Evolutionary conservation across 2,888 invertebrate genomes (phyloP), one percentile per base, ranked within the genome.

Genomic region (Autographa pulchrina): DNA sequence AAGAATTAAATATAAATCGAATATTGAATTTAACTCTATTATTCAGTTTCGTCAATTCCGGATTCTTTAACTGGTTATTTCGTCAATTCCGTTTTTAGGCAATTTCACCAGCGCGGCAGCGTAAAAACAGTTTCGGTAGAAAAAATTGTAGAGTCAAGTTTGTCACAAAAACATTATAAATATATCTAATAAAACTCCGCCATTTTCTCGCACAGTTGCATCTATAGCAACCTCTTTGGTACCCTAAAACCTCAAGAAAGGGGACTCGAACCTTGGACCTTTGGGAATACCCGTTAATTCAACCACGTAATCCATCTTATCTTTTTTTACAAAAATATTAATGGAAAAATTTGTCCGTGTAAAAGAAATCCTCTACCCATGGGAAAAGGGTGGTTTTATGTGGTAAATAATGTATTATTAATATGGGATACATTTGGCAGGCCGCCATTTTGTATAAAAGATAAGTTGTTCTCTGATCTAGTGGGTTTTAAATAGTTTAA

Each of bases 301-400:
- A 88, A 93, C 89, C 88, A 90, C 89, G 91, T 94, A 96, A 96
- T 96, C 95, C 95, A 94, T 96, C 95, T 95, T 96, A 95, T 91
- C 89, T 87, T 91, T 25, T 92, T 92, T 88, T 78, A 80, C 84
- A 90, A 87, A 90, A 90, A 82, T 87, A 88, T 91, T 93, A 95
- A 95, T 94, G 94, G 94, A 93, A 94, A 93, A 90, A 91, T 92
- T 91, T 91, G 91, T 88, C 86, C 80, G 88, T 70, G 79, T 77
- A 86, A 91, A 93, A 93, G 92, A 92, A 94, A 92, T 90, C 89
- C 81, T 41, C n/a, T 63, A 65, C 87, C 90, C 92, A 84, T 80
- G 90, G 94, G 92, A 72, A 74, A 75, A 72, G 75, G 70, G 72
- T 86, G 86, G 85, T 66, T 82, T 85, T 52, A 72, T 70, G 62